Base-by-base conservation (phyloP, 1,140 invertebrate genomes). In the Chelonus insularis region DNA sequence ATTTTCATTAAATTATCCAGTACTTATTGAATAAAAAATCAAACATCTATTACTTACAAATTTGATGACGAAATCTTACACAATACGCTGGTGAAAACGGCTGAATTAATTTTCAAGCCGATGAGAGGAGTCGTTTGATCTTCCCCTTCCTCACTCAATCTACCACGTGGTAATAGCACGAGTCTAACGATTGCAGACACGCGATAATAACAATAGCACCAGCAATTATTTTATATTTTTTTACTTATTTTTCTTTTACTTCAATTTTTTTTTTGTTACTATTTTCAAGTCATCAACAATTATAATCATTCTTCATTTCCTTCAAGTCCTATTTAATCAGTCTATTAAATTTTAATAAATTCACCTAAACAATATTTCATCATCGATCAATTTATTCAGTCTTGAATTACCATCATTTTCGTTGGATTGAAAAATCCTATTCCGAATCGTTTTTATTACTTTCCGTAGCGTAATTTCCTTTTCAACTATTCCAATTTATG, bases 91-190 rank as follows among this genome's bases (percentile, higher is more conserved):
- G 18, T 20, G 5, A 16, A 45, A 20, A 21, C 16, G 43, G 43
- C 43, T 16, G 16, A 11, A 45, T 18, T 8, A 45, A n/a, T n/a
- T 45, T 45, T 45, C 43, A 18, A 45, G 43, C 14, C 18, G 16
- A 21, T 21, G n/a, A 45, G 43, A 9, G 43, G 43, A 29, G 14
- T 12, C 8, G n/a, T 43, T 57, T 34, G 23, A 57, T 57, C 18
- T 47, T 48, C 41, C 56, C 56, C 43, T 48, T 57, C 56, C 34
- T 29, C 25, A 8, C 21, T 32, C n/a, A 32, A 18, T 29, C 18
- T 47, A 36, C 56, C 56, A 57, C 56, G 56, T 57, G 56, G 56
- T 47, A 16, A 7, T 14, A 18, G 4, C 55, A 57, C 55, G 39
- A 43, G 37, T 12, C 9, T 9, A 23, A 23, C 11, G 18, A 20